Conservation (phyloP, 1,140 invertebrate genomes). For the Zaprionus davidi region DNA sequence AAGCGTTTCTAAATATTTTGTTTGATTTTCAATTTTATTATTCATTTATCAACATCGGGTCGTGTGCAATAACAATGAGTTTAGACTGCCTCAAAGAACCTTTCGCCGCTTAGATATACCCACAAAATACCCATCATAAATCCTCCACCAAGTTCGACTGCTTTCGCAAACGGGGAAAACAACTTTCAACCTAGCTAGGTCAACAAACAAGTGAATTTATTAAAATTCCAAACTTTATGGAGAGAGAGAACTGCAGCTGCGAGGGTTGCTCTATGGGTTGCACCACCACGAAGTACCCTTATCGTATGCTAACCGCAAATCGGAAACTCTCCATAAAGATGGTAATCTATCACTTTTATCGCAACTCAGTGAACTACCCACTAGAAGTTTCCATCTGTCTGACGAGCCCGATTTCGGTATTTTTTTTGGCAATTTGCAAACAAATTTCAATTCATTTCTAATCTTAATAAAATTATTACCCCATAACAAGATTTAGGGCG, state of each 20-base stretch:
- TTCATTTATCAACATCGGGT: slow-evolving; percentile 36
- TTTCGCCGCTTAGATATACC: neutral
- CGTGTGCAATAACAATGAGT: slow-evolving; percentile 18
- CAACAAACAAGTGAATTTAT: slow-evolving; percentile 32
- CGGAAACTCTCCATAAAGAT: neutral
- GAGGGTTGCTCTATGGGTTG: slow-evolving; percentile 18
- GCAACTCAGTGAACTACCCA: slow-evolving; percentile 1
- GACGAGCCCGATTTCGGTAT: neutral
- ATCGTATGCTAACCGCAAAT: neutral
- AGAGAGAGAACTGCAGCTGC: slow-evolving; percentile 1
- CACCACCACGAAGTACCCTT: neutral
- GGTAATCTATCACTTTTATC: neutral
- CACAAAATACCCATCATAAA: slow-evolving; percentile 58
- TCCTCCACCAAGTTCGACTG: slow-evolving; percentile 49
- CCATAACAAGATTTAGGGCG: slow-evolving; percentile 44
- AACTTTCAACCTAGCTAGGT: slow-evolving; percentile 50
- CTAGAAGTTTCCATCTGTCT: slow-evolving; percentile 28
- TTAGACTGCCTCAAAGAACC: slow-evolving; percentile 57
- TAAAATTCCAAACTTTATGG: slow-evolving; percentile 38
- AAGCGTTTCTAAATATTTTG: slow-evolving; percentile 32
- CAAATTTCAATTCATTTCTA: slow-evolving; percentile 33
- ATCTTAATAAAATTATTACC: slow-evolving; percentile 18
- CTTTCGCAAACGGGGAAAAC: slow-evolving; percentile 29
- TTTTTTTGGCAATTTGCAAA: slow-evolving; percentile 7
- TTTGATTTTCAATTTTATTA: slow-evolving; percentile 33